phyloP scores from a whole-genome alignment of 1,140 invertebrate species.

The Sycobia sp. region DNA sequence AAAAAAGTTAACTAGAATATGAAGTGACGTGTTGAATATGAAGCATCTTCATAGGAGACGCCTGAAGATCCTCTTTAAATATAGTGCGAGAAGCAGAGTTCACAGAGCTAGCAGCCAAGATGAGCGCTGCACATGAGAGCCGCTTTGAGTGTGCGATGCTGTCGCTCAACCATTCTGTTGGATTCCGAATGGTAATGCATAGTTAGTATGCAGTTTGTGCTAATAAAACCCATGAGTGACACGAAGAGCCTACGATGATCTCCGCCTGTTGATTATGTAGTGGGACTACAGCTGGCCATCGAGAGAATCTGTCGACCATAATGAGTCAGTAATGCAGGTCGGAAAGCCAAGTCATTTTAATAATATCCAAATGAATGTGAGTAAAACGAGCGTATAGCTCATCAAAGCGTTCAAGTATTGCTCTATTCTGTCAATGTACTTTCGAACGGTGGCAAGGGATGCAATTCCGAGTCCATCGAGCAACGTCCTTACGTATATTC shows the following conservation, averaged over 20 bases:
- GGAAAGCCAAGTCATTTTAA: not conserved
- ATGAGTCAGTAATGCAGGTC: constrained; percentile 22
- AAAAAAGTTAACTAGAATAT: constrained; percentile 40
- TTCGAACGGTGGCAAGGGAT: constrained; percentile 39
- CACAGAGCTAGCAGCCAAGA: too few relatives aligned
- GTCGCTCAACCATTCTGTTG: constrained; percentile 48
- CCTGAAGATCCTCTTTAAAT: constrained; percentile 25
- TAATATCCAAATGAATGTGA: constrained; percentile 35
- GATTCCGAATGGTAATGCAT: constrained; percentile 41
- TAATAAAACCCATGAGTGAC: constrained; percentile 43
- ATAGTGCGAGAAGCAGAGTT: constrained; percentile 42
- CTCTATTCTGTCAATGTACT: constrained; percentile 31
- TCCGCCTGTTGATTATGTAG: not conserved
- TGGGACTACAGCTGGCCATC: too few relatives aligned
- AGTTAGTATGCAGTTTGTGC: not conserved
- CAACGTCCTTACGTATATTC: constrained; percentile 35
- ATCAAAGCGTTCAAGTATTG: constrained; percentile 23
- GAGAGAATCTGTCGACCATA: too few relatives aligned
- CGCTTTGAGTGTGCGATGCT: constrained; percentile 45
- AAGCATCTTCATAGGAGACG: constrained; percentile 47
- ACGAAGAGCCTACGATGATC: not conserved
- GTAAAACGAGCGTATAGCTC: constrained; percentile 33
- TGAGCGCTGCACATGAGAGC: constrained; percentile 41
- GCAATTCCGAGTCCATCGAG: constrained; percentile 36
- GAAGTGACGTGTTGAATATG: constrained; percentile 35